These are phyloP conservation scores for Melieria crassipennis DNA, from an alignment of 2,888 invertebrate species.

Conservation along the genomic window DNA sequence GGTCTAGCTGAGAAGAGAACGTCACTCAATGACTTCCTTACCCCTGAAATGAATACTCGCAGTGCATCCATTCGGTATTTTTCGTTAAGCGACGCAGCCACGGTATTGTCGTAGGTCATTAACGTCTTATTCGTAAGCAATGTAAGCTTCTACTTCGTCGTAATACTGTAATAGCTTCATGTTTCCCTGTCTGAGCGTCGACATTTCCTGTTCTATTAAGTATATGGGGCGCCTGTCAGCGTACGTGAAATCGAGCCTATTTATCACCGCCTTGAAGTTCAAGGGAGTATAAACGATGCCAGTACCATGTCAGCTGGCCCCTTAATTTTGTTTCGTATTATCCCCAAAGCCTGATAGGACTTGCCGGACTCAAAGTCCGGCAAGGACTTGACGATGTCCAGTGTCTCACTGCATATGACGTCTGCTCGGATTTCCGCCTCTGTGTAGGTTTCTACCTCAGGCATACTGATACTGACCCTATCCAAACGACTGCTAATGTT, in stretches of 20 bases:
- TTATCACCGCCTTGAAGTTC: slow-evolving; percentile 37
- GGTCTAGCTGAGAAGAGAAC: too few relatives aligned
- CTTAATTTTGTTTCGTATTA: slow-evolving; percentile 36
- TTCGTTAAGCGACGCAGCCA: too few relatives aligned
- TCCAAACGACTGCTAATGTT: background rate
- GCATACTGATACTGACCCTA: background rate
- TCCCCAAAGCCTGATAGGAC: slow-evolving; percentile 34
- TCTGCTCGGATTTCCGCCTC: slow-evolving; percentile 9
- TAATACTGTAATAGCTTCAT: too few relatives aligned
- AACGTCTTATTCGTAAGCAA: too few relatives aligned
- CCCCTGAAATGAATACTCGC: too few relatives aligned
- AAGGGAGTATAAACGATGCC: slow-evolving; percentile 29
- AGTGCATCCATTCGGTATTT: too few relatives aligned
- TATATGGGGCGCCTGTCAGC: slow-evolving; percentile 33
- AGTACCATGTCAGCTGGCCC: slow-evolving; percentile 32
- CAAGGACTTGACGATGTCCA: slow-evolving; percentile 19
- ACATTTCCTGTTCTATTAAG: slow-evolving; percentile 7
- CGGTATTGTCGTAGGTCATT: too few relatives aligned
- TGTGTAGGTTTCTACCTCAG: background rate
- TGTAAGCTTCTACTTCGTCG: too few relatives aligned
- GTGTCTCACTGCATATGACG: slow-evolving; percentile 6
- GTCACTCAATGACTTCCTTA: too few relatives aligned
- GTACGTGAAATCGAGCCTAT: slow-evolving; percentile 36
- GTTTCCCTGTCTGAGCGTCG: too few relatives aligned
- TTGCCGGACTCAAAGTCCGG: slow-evolving; percentile 5